Conservation (phyloP, 2,888 invertebrate genomes). For the Conomelus anceps region DNA sequence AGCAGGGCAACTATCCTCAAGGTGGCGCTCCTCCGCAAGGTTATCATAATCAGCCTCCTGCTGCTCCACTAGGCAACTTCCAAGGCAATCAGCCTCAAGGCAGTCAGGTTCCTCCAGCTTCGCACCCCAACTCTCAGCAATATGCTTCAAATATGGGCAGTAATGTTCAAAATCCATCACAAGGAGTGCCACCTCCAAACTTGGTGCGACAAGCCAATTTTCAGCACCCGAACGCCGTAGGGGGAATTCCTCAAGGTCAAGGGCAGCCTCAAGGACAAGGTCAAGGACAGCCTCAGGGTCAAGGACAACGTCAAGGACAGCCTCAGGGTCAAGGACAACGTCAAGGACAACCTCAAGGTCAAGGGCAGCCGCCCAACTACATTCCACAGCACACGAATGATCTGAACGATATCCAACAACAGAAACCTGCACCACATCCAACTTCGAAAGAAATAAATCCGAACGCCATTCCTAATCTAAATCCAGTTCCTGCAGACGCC, state of each 20-base stretch:
- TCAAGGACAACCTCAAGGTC: constrained; percentile 17
- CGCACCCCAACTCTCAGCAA: not conserved
- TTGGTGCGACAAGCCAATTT: not conserved
- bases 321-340: constrained; percentile 21
- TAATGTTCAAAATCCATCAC: not conserved
- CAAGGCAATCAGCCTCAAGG: not conserved
- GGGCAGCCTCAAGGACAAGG: too few species aligned
- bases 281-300: constrained; percentile 15
- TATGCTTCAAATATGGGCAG: not conserved
- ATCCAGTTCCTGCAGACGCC: not conserved
- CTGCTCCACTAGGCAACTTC: not conserved
- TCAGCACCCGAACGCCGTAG: not conserved
- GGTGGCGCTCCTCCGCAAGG: constrained; percentile 26
- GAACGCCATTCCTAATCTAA: not conserved
- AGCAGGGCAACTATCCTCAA: constrained; percentile 28
- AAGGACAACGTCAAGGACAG: too few species aligned
- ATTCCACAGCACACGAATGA: not conserved
- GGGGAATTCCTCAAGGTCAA: constrained; percentile 20
- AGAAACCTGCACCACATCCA: not conserved
- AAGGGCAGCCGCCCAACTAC: constrained; percentile 12
- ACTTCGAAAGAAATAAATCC: not conserved
- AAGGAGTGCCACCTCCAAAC: not conserved
- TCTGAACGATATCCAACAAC: not conserved
- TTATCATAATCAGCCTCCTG: constrained; percentile 2
- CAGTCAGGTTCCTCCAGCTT: not conserved